A percentile compares a stretch with the other conserved stretches of the same genome.
These are phyloP conservation scores for Scarus forsteni DNA, from an alignment of 2,797 vertebrate genomes.

Conservation along the genomic window DNA sequence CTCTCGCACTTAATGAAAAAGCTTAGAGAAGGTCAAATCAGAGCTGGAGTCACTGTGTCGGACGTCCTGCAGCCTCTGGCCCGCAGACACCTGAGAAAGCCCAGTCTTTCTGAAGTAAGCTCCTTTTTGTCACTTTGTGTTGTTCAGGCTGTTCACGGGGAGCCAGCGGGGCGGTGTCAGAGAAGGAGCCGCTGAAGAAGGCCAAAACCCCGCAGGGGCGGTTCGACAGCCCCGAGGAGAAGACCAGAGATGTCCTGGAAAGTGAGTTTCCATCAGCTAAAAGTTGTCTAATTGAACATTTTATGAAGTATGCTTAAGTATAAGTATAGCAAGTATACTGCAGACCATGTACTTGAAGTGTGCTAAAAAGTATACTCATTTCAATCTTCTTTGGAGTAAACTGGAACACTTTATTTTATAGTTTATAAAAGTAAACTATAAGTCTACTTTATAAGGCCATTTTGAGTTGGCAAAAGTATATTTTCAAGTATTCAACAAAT, in stretches of 20 bases:
- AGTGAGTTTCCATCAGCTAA: constrained; percentile 81
- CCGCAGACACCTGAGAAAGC: neutral
- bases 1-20: too few relatives aligned
- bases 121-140: neutral
- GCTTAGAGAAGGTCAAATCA: neutral
- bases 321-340: too few relatives aligned
- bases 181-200: constrained; percentile 85
- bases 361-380: too few relatives aligned
- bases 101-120: neutral
- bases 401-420: too few relatives aligned
- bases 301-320: too few relatives aligned
- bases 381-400: too few relatives aligned
- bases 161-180: constrained; percentile 70
- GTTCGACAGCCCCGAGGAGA: constrained; percentile 87
- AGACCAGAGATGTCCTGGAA: constrained; percentile 85
- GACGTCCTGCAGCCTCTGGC: neutral
- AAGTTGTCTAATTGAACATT: too few relatives aligned
- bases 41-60: neutral
- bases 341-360: too few relatives aligned
- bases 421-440: too few relatives aligned
- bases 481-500: too few relatives aligned
- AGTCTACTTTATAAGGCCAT: too few relatives aligned
- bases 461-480: too few relatives aligned
- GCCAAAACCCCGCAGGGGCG: constrained; percentile 91
- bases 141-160: constrained; percentile 69